Conservation (phyloP, 2,113 vertebrate genomes). For the Oncorhynchus keta region DNA sequence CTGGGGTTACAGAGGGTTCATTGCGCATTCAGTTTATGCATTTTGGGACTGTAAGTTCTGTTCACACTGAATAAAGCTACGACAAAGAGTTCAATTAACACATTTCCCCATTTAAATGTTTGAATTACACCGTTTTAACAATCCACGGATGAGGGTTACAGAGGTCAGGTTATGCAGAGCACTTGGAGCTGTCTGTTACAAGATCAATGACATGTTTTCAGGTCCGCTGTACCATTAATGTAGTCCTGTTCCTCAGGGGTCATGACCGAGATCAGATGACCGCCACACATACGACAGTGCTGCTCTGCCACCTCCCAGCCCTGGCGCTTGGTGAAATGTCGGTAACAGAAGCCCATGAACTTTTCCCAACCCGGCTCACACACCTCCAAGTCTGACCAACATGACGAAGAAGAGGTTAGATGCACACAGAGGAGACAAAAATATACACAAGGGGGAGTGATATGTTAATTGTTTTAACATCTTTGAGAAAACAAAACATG, state of each 20-base stretch:
- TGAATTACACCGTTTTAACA: too few relatives aligned
- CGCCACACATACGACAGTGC: slow-evolving; percentile 81
- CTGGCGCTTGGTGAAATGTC: slow-evolving; percentile 81
- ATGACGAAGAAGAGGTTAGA: not conserved
- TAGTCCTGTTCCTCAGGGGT: slow-evolving; percentile 89
- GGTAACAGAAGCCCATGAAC: slow-evolving; percentile 91
- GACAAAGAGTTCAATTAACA: too few relatives aligned
- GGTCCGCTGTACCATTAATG: slow-evolving; percentile 79
- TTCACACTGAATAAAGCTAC: too few relatives aligned
- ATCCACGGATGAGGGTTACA: not conserved
- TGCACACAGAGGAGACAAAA: not conserved
- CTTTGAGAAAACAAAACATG: too few relatives aligned
- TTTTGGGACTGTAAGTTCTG: too few relatives aligned
- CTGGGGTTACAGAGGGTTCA: not conserved
- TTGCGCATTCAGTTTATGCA: not conserved
- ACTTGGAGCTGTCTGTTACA: slow-evolving; percentile 2
- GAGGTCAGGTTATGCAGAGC: not conserved
- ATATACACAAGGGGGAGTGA: not conserved
- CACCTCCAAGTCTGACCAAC: slow-evolving; percentile 71
- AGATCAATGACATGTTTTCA: not conserved
- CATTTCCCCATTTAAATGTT: too few relatives aligned
- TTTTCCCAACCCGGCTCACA: slow-evolving; percentile 86
- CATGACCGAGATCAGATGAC: slow-evolving; percentile 87
- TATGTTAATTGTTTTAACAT: too few relatives aligned
- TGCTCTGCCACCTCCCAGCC: slow-evolving; percentile 92